Conservation (phyloP, 92 coral and sea anemone genomes). For the Plumapathes pennacea region DNA sequence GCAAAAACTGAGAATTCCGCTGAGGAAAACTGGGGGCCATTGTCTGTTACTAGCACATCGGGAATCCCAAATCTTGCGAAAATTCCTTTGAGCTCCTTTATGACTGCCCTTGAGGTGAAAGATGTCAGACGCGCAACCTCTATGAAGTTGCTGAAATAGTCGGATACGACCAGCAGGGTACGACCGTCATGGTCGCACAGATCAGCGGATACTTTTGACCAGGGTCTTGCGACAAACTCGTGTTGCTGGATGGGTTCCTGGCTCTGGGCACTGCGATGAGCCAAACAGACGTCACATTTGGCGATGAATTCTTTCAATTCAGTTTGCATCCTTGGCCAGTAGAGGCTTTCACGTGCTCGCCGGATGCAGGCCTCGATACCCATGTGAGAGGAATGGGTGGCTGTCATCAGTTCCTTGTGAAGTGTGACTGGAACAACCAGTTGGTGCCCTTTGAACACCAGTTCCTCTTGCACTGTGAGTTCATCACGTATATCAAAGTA, state of each 20-base stretch:
- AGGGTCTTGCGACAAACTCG: neutral
- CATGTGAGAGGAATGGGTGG: slow-evolving; percentile 3
- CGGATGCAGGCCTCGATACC: slow-evolving; percentile 7
- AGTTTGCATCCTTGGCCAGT: neutral
- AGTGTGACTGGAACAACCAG: slow-evolving; percentile 4
- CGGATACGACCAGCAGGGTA: slow-evolving; percentile 1
- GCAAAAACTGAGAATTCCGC: slow-evolving; percentile 36
- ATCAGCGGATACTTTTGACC: neutral
- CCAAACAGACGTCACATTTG: slow-evolving; percentile 3
- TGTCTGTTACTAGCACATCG: slow-evolving; percentile 38
- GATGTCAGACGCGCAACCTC: slow-evolving; percentile 40
- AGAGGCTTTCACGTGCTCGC: slow-evolving; percentile 1
- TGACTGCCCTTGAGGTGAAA: neutral
- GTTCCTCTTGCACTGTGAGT: neutral
- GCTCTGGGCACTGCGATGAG: slow-evolving; percentile 1
- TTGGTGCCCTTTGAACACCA: slow-evolving; percentile 1
- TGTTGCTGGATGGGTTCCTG: slow-evolving; percentile 16
- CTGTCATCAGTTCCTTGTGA: slow-evolving; percentile 2
- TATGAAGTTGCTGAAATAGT: slow-evolving; percentile 13
- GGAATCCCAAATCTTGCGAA: slow-evolving; percentile 33
- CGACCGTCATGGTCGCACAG: slow-evolving; percentile 1
- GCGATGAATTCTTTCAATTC: slow-evolving; percentile 3
- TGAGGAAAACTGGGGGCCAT: slow-evolving; percentile 45
- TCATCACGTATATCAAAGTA: slow-evolving; percentile 7
- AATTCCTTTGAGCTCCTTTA: neutral